Evolutionary conservation across 2,888 invertebrate genomes (phyloP).

Genomic region (Biston betularia): DNA sequence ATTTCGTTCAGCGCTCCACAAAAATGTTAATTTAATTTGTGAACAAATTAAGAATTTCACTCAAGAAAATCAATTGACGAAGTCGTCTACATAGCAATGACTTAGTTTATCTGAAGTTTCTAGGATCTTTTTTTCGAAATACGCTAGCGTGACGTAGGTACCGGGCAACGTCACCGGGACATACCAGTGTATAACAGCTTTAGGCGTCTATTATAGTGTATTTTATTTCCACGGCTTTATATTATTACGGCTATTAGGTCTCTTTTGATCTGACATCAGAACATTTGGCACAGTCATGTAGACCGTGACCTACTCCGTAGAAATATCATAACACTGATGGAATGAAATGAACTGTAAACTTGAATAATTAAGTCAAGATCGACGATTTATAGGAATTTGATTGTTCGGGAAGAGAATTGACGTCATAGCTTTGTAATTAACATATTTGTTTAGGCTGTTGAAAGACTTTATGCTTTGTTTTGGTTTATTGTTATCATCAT

Average conservation of each 20-base stretch:
- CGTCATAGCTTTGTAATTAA: constrained; percentile 2
- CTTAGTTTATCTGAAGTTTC: no score
- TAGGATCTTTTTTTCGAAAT: no score
- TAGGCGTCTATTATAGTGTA: background rate
- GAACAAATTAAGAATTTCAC: no score
- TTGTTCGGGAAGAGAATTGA: constrained; percentile 15
- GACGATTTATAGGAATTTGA: constrained; percentile 15
- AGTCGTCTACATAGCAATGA: no score
- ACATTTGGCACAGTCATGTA: constrained; percentile 3
- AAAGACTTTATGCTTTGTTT: constrained; percentile 8
- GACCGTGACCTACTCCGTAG: constrained; percentile 15
- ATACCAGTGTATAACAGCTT: no score
- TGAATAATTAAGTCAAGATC: constrained; percentile 22
- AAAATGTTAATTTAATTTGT: no score
- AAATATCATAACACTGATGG: constrained; percentile 1
- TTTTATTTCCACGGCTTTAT: background rate
- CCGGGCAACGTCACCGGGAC: no score
- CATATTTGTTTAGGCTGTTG: background rate
- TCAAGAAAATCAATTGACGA: no score
- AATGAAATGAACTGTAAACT: constrained; percentile 13
- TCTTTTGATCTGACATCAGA: constrained; percentile 14
- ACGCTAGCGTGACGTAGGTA: background rate
- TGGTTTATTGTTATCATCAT: background rate
- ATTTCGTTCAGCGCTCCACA: no score
- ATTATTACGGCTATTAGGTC: no score